A percentile compares a stretch with the other conserved stretches of the same genome.
Evolutionary conservation across 2,113 vertebrate genomes (phyloP).

Genomic region (Hirundichthys speculiger): DNA sequence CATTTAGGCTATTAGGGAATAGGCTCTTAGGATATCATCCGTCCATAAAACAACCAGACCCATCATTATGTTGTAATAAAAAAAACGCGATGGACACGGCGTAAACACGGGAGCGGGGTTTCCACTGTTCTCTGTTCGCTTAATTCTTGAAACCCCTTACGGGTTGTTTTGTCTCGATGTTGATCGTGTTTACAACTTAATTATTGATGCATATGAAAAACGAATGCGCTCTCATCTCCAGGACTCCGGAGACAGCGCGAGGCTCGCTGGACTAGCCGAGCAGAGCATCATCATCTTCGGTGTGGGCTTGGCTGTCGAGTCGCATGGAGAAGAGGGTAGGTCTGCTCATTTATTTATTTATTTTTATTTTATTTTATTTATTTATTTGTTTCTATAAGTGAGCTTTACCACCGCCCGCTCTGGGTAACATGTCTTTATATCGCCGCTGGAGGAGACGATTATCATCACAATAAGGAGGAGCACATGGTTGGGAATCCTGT

Average conservation of each 20-base stretch:
- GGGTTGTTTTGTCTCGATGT: not conserved
- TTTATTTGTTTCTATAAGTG: not conserved
- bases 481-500: conserved; percentile 36
- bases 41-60: conserved; percentile 44
- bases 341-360: conserved; percentile 16
- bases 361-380: not conserved
- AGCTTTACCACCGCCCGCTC: not conserved
- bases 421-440: not conserved
- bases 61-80: conserved; percentile 52
- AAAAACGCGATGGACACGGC: conserved; percentile 40
- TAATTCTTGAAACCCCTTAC: not conserved
- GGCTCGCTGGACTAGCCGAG: conserved; percentile 61
- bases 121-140: conserved; percentile 23
- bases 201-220: conserved; percentile 12
- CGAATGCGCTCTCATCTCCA: conserved; percentile 52
- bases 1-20: conserved; percentile 6
- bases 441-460: not conserved
- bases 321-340: conserved; percentile 82
- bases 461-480: conserved; percentile 11
- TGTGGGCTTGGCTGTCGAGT: conserved; percentile 65
- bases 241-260: conserved; percentile 46
- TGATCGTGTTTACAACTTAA: conserved; percentile 29
- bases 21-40: conserved; percentile 4
- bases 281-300: conserved; percentile 66
- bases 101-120: conserved; percentile 57